Evolutionary conservation across 2,113 vertebrate genomes (phyloP).

Genomic region (Alouatta palliata): DNA sequence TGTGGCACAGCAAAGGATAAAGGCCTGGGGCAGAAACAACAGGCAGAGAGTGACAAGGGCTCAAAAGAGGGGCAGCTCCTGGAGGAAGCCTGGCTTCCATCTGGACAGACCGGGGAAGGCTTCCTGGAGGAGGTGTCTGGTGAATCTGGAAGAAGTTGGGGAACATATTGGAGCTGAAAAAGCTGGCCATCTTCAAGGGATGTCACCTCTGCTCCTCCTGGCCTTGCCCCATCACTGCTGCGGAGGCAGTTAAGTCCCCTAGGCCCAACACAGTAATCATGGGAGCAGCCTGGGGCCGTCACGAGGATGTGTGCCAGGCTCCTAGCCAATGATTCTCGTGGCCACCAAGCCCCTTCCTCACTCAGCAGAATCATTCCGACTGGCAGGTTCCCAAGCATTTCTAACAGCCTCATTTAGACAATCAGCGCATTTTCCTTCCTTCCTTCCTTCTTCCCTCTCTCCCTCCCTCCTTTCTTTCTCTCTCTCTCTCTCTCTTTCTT

Average conservation of each 20-base stretch:
- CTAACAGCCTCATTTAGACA: not conserved
- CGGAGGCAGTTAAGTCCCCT: not conserved
- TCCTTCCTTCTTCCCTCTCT: no score
- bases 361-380: not conserved
- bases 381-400: conserved; percentile 22
- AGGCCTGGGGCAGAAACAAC: not conserved
- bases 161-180: not conserved
- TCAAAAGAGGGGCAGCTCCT: not conserved
- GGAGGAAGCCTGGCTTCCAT: not conserved
- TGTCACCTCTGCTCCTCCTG: not conserved
- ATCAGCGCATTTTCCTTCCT: not conserved
- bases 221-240: accelerated
- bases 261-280: not conserved
- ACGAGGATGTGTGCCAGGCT: not conserved
- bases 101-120: not conserved
- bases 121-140: not conserved
- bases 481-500: no score
- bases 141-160: not conserved
- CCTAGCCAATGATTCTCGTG: not conserved
- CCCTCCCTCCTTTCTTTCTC: accelerated
- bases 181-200: not conserved
- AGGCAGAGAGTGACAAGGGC: not conserved
- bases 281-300: not conserved
- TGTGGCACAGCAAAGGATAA: accelerated
- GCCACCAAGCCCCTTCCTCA: not conserved